phyloP scores from a whole-genome alignment of 2,888 invertebrate genomes.

The Cheilosia pagana region DNA sequence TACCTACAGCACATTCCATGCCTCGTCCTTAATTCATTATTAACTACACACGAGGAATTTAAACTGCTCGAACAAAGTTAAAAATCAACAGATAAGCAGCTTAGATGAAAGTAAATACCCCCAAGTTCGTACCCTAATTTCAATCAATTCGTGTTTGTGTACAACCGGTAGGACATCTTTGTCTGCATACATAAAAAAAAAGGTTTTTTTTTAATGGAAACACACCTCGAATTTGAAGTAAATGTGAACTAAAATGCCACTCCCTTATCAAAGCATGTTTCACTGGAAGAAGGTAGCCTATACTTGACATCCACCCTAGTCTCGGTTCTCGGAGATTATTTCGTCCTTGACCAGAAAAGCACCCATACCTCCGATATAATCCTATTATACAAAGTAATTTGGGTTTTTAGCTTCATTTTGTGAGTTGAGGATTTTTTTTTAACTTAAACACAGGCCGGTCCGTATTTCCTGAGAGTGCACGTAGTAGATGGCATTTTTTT shows the following conservation, averaged over 20 bases:
- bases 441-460: neutral
- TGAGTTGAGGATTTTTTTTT: slow-evolving; percentile 15
- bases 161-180: neutral
- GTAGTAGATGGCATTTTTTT: neutral
- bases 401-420: slow-evolving; percentile 11
- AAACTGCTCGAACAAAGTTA: too few relatives aligned
- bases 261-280: neutral
- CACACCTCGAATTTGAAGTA: too few relatives aligned
- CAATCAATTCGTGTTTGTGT: slow-evolving; percentile 5
- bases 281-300: neutral
- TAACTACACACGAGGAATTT: too few relatives aligned
- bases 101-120: neutral
- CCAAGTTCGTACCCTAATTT: neutral
- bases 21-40: too few relatives aligned
- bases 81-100: neutral
- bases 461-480: neutral
- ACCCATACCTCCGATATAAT: slow-evolving; percentile 23
- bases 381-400: slow-evolving; percentile 42
- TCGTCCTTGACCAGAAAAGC: slow-evolving; percentile 39
- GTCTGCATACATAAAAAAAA: neutral
- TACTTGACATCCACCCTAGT: neutral
- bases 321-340: neutral
- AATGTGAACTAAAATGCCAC: neutral
- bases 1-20: too few relatives aligned
- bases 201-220: too few relatives aligned